Conservation (phyloP, 2,797 vertebrate species). For the Neosilurus mollespiculum region DNA sequence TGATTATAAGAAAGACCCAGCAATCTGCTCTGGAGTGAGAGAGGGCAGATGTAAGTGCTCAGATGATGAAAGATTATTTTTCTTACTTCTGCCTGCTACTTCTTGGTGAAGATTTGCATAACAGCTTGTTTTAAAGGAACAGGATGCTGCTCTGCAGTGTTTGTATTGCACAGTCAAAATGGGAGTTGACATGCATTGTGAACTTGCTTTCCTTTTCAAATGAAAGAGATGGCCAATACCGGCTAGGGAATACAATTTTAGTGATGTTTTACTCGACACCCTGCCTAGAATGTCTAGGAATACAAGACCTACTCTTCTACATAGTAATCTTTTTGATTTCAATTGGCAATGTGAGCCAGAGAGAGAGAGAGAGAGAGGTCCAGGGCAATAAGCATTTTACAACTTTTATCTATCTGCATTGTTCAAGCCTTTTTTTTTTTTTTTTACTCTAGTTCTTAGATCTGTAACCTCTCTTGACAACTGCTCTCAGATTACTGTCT, state of each 20-base stretch:
- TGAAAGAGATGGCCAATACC: not conserved
- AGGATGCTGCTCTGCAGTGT: constrained; percentile 25
- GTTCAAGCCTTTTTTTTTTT: not conserved
- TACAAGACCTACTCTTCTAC: constrained; percentile 58
- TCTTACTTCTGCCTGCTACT: constrained; percentile 12
- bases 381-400: not conserved
- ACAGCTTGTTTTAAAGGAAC: constrained; percentile 42
- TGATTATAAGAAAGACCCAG: constrained; percentile 45
- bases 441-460: constrained; percentile 18
- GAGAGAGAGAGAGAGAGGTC: constrained; percentile 2
- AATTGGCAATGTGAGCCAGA: constrained; percentile 26
- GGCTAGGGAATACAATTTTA: constrained; percentile 1
- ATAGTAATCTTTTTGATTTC: constrained; percentile 61
- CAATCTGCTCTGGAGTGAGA: constrained; percentile 31
- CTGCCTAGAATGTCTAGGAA: constrained; percentile 53
- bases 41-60: constrained; percentile 28
- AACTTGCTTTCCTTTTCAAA: constrained; percentile 49
- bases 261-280: constrained; percentile 47
- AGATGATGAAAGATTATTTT: constrained; percentile 24
- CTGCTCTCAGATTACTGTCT: not conserved
- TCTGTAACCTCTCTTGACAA: not conserved
- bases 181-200: constrained; percentile 54
- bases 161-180: constrained; percentile 37
- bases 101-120: constrained; percentile 41
- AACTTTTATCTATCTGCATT: not conserved